Evolutionary conservation across 1,140 invertebrate species (phyloP).

Genomic region (Berghia stephanieae): DNA sequence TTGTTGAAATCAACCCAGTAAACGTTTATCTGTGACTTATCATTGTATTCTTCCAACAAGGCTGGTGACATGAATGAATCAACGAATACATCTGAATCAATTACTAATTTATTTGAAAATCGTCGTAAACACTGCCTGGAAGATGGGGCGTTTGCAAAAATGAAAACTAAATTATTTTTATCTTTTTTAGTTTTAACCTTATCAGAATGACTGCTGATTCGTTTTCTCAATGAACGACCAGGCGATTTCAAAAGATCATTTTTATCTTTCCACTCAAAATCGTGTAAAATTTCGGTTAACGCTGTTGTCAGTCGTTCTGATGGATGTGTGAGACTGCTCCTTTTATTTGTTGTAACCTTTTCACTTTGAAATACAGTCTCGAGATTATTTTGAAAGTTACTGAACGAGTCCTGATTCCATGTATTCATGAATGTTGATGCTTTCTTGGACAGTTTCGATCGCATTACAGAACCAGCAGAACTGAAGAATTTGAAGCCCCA

Average conservation of each 20-base stretch:
- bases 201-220: too few species aligned
- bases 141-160: slow-evolving; percentile 13
- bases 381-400: too few species aligned
- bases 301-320: slow-evolving; percentile 2
- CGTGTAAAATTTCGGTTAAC: slow-evolving; percentile 20
- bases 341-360: too few species aligned
- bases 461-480: too few species aligned
- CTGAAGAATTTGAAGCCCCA: slow-evolving; percentile 30
- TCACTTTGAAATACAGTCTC: too few species aligned
- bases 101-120: slow-evolving; percentile 26
- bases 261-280: slow-evolving; percentile 15
- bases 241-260: background rate
- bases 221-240: too few species aligned
- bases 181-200: too few species aligned
- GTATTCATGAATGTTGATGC: too few species aligned
- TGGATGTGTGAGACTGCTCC: background rate
- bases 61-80: slow-evolving; percentile 29
- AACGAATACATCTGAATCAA: slow-evolving; percentile 25
- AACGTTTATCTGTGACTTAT: slow-evolving; percentile 17
- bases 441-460: too few species aligned
- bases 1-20: slow-evolving; percentile 24
- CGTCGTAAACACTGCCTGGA: background rate
- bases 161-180: slow-evolving; percentile 3
- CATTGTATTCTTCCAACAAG: slow-evolving; percentile 16
- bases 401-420: too few species aligned